Percentiles rank a stretch among this genome's conserved stretches.
These are phyloP conservation scores for Drosophila prosaltans DNA, from an alignment of 1,140 invertebrate genomes.

Conservation along the genomic window DNA sequence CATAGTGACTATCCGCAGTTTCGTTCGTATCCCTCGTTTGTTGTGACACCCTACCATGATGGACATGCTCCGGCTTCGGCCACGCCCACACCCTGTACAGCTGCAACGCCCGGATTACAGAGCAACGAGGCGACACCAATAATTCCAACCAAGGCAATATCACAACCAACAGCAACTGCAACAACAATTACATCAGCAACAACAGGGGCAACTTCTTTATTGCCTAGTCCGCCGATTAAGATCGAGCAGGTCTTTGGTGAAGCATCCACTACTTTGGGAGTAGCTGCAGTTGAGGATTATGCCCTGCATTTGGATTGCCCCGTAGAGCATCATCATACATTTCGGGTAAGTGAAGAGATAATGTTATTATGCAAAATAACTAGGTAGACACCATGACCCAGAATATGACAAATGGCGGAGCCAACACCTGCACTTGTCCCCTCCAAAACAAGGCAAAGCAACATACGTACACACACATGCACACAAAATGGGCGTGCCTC, in stretches of 20 bases:
- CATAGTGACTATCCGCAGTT: slow-evolving; percentile 74
- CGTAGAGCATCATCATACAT: slow-evolving; percentile 64
- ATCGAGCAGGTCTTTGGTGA: slow-evolving; percentile 78
- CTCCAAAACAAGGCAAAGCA: neutral
- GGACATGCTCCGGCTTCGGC: slow-evolving; percentile 54
- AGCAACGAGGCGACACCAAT: slow-evolving; percentile 56
- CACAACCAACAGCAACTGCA: slow-evolving; percentile 52
- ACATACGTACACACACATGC: no score
- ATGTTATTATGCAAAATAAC: slow-evolving; percentile 57
- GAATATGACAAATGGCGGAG: slow-evolving; percentile 23
- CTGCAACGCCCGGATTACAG: slow-evolving; percentile 52
- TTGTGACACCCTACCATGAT: slow-evolving; percentile 79
- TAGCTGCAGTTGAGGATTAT: slow-evolving; percentile 69
- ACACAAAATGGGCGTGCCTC: slow-evolving; percentile 60
- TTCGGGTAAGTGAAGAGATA: slow-evolving; percentile 70
- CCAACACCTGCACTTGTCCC: slow-evolving; percentile 61
- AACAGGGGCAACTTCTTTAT: slow-evolving; percentile 49
- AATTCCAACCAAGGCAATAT: slow-evolving; percentile 70
- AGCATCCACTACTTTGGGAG: slow-evolving; percentile 45
- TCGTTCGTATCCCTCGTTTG: slow-evolving; percentile 80
- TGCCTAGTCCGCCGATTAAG: slow-evolving; percentile 73
- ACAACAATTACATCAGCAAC: slow-evolving; percentile 44
- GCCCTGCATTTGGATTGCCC: slow-evolving; percentile 66
- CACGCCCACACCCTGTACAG: slow-evolving; percentile 63
- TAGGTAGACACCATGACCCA: slow-evolving; percentile 27